A percentile compares a stretch with the other conserved stretches of the same genome.
Evolutionary conservation across 1,140 invertebrate genomes (phyloP).

Genomic region (Cotesia glomerata): DNA sequence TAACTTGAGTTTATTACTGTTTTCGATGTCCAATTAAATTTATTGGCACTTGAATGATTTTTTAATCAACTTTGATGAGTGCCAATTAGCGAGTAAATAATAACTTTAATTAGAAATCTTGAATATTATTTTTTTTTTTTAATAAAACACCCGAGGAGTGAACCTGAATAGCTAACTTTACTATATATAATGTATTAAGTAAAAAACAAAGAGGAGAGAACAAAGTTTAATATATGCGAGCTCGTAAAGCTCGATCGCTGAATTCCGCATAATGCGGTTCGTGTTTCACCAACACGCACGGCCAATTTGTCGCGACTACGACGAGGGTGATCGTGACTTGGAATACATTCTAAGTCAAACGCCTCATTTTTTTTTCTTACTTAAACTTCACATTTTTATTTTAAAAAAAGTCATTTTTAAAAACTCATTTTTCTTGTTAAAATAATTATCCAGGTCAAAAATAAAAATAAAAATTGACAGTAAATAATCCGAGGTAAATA

Average conservation of each 20-base stretch:
- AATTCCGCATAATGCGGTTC: slow-evolving; percentile 50
- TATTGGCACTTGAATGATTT: no score
- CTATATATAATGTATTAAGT: neutral
- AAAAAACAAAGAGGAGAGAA: slow-evolving; percentile 13
- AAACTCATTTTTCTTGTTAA: neutral
- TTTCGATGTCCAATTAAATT: no score
- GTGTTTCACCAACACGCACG: slow-evolving; percentile 47
- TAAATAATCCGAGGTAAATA: slow-evolving; percentile 1
- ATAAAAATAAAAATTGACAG: neutral
- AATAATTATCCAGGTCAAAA: neutral
- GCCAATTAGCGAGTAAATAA: no score
- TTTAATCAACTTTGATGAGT: no score
- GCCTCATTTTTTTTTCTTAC: slow-evolving; percentile 13
- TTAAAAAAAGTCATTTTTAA: slow-evolving; percentile 2
- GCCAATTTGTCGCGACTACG: slow-evolving; percentile 51
- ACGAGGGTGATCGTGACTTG: slow-evolving; percentile 42
- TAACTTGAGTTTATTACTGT: no score
- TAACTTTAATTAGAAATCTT: no score
- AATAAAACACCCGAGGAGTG: no score
- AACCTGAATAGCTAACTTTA: neutral
- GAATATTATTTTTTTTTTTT: no score
- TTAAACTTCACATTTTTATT: slow-evolving; percentile 14
- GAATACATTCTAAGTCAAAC: slow-evolving; percentile 39
- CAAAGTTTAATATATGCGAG: slow-evolving; percentile 38
- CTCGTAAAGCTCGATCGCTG: slow-evolving; percentile 43